Evolutionary conservation across 1,140 invertebrate species (phyloP).

Genomic region (Paracyclopina nana): DNA sequence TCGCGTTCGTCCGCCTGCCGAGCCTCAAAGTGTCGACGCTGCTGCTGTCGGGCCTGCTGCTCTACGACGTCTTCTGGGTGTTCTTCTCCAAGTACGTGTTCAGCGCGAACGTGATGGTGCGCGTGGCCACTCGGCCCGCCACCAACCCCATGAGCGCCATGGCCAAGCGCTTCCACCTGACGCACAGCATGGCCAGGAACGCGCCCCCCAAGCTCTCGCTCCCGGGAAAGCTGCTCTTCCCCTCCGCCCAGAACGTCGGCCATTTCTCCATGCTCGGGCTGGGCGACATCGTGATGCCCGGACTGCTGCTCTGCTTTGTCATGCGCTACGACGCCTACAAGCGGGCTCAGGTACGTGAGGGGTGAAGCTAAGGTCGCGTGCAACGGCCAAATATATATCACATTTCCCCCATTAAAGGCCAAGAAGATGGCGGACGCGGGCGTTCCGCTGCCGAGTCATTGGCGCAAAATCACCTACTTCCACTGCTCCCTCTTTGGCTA

Average conservation of each 20-base stretch:
- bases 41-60: conserved; percentile 71
- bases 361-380: not conserved
- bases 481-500: conserved; percentile 95
- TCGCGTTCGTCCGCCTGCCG: conserved; percentile 81
- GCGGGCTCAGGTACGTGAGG: conserved; percentile 53
- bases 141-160: conserved; percentile 89
- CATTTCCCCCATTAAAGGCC: conserved; percentile 20
- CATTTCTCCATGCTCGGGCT: conserved; percentile 93
- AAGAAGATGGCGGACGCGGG: conserved; percentile 46
- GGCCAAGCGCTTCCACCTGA: conserved; percentile 69
- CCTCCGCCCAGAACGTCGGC: conserved; percentile 78
- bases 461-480: conserved; percentile 47
- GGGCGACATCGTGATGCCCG: conserved; percentile 96
- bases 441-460: conserved; percentile 48
- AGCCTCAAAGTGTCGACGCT: conserved; percentile 90
- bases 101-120: conserved; percentile 96
- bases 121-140: conserved; percentile 70
- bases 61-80: conserved; percentile 97
- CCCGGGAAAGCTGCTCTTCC: conserved; percentile 90
- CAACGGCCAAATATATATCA: not conserved
- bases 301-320: conserved; percentile 82
- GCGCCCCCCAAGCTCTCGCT: conserved; percentile 82
- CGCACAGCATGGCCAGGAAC: conserved; percentile 52
- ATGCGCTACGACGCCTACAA: conserved; percentile 86
- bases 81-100: conserved; percentile 97